These are phyloP conservation scores for Hydrophis major DNA, from an alignment of 2,797 vertebrate genomes.

Conservation along the genomic window DNA sequence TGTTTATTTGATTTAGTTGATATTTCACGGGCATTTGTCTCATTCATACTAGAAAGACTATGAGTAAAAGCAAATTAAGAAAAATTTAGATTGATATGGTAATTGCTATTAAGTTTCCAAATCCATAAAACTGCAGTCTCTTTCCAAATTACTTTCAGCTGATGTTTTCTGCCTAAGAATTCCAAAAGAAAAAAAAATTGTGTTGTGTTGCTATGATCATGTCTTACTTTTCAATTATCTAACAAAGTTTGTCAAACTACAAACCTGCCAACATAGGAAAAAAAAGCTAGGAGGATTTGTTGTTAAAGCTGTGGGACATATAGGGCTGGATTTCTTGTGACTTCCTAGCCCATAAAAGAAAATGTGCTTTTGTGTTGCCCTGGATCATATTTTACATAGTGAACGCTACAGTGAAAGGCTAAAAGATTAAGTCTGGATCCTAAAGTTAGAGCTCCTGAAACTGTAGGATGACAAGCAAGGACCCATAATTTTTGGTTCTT, in stretches of 20 bases:
- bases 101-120: slow-evolving; percentile 8
- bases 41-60: slow-evolving; percentile 27
- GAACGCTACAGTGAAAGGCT: neutral
- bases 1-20: slow-evolving; percentile 5
- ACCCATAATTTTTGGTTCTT: neutral
- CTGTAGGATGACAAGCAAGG: neutral
- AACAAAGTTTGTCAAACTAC: neutral
- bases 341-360: neutral
- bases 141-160: slow-evolving; percentile 14
- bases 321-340: neutral
- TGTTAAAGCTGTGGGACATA: neutral
- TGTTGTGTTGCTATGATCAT: neutral
- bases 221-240: neutral
- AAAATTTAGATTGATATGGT: neutral
- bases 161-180: slow-evolving; percentile 19
- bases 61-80: slow-evolving; percentile 22
- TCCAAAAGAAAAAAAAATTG: slow-evolving; percentile 9
- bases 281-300: neutral
- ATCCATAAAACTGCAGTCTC: neutral
- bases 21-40: slow-evolving; percentile 40
- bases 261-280: neutral
- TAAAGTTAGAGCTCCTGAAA: neutral
- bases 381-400: neutral
- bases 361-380: neutral
- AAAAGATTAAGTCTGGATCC: too few species aligned